Evolutionary conservation across 2,888 invertebrate genomes (phyloP), one percentile per base, ranked within the genome.

Genomic region (Psylliodes chrysocephalus): DNA sequence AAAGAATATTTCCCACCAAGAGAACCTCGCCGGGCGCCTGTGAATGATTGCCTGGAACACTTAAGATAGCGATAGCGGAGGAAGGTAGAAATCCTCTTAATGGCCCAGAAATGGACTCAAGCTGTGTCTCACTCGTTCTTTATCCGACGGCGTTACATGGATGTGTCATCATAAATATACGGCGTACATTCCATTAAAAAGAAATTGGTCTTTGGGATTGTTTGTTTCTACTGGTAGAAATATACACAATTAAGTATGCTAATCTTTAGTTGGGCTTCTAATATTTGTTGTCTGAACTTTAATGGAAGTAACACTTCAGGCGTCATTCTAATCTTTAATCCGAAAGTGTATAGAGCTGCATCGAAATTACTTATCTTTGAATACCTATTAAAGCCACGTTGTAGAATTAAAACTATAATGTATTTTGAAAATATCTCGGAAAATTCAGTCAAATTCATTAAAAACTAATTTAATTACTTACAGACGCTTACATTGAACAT

Each of bases 51-150:
- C 28, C 8, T 12, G 40, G 25, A 64, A 62, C 60, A 67, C 63
- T 67, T 63, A 56, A 67, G 67, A 67, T 67, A 67, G 51, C 35
- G 40, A 18, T 18, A 22, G 22, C 15, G 14, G 15, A 46, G 22
- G 59, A 59, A 64, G 65, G 68, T 60, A 59, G 63, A 63, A 63
- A 64, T 63, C 35, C 64, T 59, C 59, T 65, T 68, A 65, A 68
- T 65, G 53, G 65, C 56, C 56, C 67, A 63, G 64, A 67, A 63
- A 67, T 47, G 64, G 56, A 60, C 47, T 54, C 64, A 60, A 56
- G 63, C 64, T 65, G 67, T 22, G 65, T 53, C 55, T 55, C 42
- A 42, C 30, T 61, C 63, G 52, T 46, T 60, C 54, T 57, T 51
- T 19, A 28, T 30, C 47, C 63, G 53, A 49, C 56, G 60, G 60